Base-by-base conservation (phyloP, 2,888 invertebrate species). In the Toxonevra muliebris region DNA sequence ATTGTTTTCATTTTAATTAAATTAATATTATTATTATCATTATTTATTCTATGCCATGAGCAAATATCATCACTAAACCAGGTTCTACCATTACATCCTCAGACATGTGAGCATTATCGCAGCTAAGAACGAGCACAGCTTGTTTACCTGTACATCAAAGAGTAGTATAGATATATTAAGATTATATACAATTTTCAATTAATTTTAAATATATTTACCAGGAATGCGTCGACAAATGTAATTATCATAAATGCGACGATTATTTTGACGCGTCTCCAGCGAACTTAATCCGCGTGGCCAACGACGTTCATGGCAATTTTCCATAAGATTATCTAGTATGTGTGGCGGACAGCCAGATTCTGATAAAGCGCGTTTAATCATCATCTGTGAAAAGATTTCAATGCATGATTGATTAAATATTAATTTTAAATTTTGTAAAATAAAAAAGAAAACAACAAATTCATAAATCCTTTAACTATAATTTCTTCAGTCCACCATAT, bases 11-110 rank as follows among this genome's bases (percentile, higher is more conserved):
- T 30, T 30, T 30, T 30, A 30, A 30, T 30, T 4, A 30, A 4
- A 30, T 30, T 48, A 10, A 15, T 48, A 13, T 48, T 48, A 48
- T 48, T 48, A 48, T 15, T 48, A n/a, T 13, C 13, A 11, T 10
- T 12, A 52, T 65, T 59, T 53, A 94, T 85, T 94, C 94, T 76
- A 97, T 96, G 71, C 97, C 98, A 86, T 98, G 97, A 70, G 98
- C 98, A 87, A 98, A 98, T 81, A 98, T 97, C 97, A 98, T 97
- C 62, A 98, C 97, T 73, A 98, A 89, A 1, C 97, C 98, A 0
- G 97, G 97, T 77, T 97, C 96, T 52, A 95, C 90, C 90, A 97
- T 96, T 90, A 98, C 95, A 78, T 97, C 96, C 73, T 96, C 96
- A 67, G 94, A 92, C 89, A 98, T 96, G 83, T 97, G 97, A 3